Conservation (phyloP, 2,113 vertebrate genomes). For the Pionites leucogaster region DNA sequence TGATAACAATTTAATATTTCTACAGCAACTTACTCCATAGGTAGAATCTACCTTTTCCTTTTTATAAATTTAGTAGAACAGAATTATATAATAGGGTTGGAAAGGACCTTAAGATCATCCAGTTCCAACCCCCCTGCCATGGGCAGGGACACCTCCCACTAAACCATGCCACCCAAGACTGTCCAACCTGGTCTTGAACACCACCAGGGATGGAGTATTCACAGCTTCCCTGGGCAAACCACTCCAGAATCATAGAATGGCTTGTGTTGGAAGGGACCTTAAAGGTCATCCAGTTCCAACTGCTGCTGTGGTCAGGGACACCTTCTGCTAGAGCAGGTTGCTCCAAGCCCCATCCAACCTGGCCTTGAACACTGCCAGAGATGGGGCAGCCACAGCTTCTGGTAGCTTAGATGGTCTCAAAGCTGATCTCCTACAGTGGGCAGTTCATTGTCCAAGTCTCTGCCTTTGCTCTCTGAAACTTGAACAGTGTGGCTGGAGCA, state of each 20-base stretch:
- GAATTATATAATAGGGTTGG: no score
- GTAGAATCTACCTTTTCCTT: not conserved
- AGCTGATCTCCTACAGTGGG: not conserved
- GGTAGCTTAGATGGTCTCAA: not conserved
- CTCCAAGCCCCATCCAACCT: accelerated
- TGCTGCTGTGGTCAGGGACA: not conserved
- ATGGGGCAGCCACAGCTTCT: not conserved
- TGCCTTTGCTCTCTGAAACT: not conserved
- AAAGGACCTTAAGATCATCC: not conserved
- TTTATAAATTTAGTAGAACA: no score
- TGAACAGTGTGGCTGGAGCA: not conserved
- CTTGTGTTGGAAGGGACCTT: not conserved
- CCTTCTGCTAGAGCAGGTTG: not conserved
- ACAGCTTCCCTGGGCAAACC: no score
- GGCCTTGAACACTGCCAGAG: not conserved
- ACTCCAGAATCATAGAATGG: no score
- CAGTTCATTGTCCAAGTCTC: not conserved
- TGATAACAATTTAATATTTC: not conserved
- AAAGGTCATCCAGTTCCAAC: not conserved
- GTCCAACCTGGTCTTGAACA: no score
- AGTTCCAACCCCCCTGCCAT: not conserved
- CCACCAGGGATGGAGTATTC: no score
- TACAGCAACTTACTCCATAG: not conserved
- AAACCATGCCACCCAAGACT: no score
- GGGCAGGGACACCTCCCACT: not conserved